Percentiles rank a stretch among this genome's conserved stretches.
Evolutionary conservation across 1,140 invertebrate genomes (phyloP).

Genomic region (Amphibalanus amphitrite): DNA sequence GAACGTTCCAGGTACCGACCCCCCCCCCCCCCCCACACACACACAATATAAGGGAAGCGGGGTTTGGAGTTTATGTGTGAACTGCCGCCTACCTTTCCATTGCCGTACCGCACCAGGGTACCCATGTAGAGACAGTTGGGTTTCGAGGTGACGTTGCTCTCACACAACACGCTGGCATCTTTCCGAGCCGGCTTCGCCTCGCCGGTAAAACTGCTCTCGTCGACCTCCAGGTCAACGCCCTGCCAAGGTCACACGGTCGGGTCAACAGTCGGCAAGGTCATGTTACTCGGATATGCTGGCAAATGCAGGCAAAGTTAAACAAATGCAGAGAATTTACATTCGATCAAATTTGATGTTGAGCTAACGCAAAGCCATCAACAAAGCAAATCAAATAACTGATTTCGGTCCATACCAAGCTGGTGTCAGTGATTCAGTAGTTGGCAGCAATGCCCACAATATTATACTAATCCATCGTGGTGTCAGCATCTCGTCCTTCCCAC

Average conservation of each 20-base stretch:
- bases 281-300: background rate
- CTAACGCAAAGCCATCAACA: background rate
- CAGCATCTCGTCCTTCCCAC: too few relatives aligned
- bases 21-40: too few relatives aligned
- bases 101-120: slow-evolving; percentile 88
- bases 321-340: background rate
- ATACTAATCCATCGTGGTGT: too few relatives aligned
- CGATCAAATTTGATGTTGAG: background rate
- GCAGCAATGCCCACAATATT: too few relatives aligned
- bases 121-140: slow-evolving; percentile 98
- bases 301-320: background rate
- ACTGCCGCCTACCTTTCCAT: slow-evolving; percentile 64
- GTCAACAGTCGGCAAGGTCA: background rate
- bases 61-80: too few relatives aligned
- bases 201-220: slow-evolving; percentile 97
- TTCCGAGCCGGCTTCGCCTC: slow-evolving; percentile 45
- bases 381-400: background rate
- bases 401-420: too few relatives aligned
- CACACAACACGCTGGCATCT: slow-evolving; percentile 18
- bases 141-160: slow-evolving; percentile 28
- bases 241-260: background rate
- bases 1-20: too few relatives aligned
- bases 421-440: too few relatives aligned
- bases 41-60: too few relatives aligned
- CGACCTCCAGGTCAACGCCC: slow-evolving; percentile 61